Evolutionary conservation across 2,888 invertebrate genomes (phyloP), one percentile per base, ranked within the genome.

Genomic region (Sphecodes monilicornis): DNA sequence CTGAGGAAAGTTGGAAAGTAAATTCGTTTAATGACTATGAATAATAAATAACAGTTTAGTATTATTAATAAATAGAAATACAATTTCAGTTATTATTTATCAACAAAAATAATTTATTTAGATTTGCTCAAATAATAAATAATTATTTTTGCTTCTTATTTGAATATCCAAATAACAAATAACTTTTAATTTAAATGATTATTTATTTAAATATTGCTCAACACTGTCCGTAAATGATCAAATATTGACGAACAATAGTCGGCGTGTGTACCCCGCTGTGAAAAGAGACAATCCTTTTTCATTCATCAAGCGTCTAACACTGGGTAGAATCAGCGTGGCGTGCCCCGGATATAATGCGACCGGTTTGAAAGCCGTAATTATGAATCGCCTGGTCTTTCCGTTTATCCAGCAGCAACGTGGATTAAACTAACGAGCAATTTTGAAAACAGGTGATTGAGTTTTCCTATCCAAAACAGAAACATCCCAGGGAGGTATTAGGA

Each of bases 381-480:
- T 46, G 68, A 76, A 78, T 85, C 76, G 66, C 74, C 72, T 32
- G 41, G 72, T 29, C 76, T 54, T 78, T 80, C 77, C 80, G 84
- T 68, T 75, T 78, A 78, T 75, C 77, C 82, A 72, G 66, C 60
- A 41, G 39, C 76, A 13, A n/a, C 83, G 39, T 36, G 83, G 76
- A 78, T 81, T 46, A 74, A 75, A 69, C 77, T 85, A 82, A 82
- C 79, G 57, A 82, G 79, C 82, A 77, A 82, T 82, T 86, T 82
- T 86, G 71, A 82, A 82, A 86, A 86, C 74, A 76, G 77, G 60
- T 22, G 82, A 86, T 80, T 72, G 86, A 82, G 86, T 86, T 85
- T 79, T 86, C 82, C 68, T 74, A 82, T 69, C 85, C 78, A 26
- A 43, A 69, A 76, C 76, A 64, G 71, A 72, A 26, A 79, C 60